Percentiles rank a stretch among this genome's conserved stretches.
These are phyloP conservation scores for Halisarca cf. caerulea DNA, from an alignment of 37 sponge, comb jelly and placozoan genomes.

Conservation along the genomic window DNA sequence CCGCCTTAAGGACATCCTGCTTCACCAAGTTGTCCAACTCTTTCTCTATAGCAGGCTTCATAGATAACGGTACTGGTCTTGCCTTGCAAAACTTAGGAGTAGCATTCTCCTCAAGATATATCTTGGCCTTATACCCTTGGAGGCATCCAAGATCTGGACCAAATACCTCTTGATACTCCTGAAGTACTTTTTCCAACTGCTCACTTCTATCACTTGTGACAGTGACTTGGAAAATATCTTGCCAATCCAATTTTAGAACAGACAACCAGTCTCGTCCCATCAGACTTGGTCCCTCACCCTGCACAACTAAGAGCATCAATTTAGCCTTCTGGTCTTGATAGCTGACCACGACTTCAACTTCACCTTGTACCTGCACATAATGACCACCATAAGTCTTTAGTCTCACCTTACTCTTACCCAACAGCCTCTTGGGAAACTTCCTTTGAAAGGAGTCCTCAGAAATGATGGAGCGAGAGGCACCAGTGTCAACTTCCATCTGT, in stretches of 20 bases:
- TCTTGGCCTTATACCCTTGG: background rate
- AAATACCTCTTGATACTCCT: background rate
- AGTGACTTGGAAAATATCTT: background rate
- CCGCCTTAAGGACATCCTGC: slow-evolving; percentile 3
- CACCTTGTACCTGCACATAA: background rate
- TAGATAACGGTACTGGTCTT: slow-evolving; percentile 8
- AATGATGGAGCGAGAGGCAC: too few relatives aligned
- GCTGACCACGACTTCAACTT: background rate
- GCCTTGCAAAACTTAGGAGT: slow-evolving; percentile 7
- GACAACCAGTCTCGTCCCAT: slow-evolving; percentile 22
- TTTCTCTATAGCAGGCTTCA: background rate
- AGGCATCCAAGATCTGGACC: background rate
- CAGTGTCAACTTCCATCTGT: too few relatives aligned
- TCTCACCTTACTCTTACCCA: too few relatives aligned
- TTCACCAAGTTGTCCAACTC: background rate
- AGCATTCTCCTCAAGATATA: background rate
- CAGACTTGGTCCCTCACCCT: slow-evolving; percentile 13
- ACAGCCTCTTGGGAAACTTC: too few relatives aligned
- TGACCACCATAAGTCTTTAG: slow-evolving; percentile 27
- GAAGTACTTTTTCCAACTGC: background rate
- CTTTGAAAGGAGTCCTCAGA: too few relatives aligned
- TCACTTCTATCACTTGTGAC: background rate
- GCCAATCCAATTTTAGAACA: background rate
- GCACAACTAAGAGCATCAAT: slow-evolving; percentile 9
- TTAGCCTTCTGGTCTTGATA: background rate